phyloP scores from a whole-genome alignment of 35 echinoderm and acorn worm genomes.

The Patiria miniata region DNA sequence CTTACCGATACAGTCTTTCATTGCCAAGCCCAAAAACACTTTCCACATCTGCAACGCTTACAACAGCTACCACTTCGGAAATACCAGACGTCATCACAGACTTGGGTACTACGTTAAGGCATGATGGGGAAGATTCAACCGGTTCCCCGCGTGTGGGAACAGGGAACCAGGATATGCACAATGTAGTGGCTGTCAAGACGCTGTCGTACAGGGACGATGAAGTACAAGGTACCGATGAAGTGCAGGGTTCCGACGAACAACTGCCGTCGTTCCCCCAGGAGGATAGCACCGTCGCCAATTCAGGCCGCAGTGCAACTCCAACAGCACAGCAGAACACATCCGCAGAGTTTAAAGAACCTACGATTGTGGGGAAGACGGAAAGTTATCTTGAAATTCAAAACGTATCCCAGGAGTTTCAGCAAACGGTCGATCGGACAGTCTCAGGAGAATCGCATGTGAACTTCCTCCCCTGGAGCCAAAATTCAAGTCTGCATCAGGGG shows the following conservation, averaged over 20 bases:
- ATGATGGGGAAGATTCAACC: background rate
- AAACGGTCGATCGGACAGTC: no score
- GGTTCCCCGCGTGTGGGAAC: background rate
- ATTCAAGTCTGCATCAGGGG: background rate
- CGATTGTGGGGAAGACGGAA: background rate
- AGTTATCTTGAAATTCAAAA: background rate
- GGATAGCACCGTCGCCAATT: no score
- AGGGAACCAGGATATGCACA: background rate
- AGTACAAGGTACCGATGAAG: background rate
- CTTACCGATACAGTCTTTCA: background rate
- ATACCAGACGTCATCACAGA: background rate
- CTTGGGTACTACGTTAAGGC: background rate
- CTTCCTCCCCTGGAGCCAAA: background rate
- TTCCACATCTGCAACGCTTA: background rate
- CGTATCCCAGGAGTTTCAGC: background rate
- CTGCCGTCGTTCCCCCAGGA: background rate
- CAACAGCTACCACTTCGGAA: background rate
- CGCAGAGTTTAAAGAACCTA: background rate
- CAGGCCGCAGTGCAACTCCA: background rate
- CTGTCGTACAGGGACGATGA: background rate
- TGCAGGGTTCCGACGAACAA: background rate
- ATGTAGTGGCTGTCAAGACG: background rate
- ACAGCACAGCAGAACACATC: no score
- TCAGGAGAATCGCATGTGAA: background rate
- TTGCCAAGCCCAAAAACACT: no score